Conservation (phyloP, 2,888 invertebrate species). For the Aphrophora alni region DNA sequence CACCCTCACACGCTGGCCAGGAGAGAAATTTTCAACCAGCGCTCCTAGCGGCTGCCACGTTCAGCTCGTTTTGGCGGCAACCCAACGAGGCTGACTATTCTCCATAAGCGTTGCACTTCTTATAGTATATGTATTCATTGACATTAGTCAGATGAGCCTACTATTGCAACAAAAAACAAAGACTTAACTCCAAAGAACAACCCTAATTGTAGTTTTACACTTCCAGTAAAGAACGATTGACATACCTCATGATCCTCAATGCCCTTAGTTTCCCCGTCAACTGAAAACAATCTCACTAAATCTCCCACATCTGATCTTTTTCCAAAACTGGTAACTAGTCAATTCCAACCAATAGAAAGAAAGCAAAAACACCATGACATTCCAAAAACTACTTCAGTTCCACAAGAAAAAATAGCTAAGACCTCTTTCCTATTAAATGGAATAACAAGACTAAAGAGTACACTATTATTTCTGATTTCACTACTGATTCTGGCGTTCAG, state of each 20-base stretch:
- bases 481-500: neutral
- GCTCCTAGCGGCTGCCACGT: no score
- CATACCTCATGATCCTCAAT: neutral
- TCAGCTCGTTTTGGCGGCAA: no score
- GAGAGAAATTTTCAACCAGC: no score
- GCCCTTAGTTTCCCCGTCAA: neutral
- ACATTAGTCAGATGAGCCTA: neutral
- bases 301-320: neutral
- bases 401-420: neutral
- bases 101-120: no score
- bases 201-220: neutral
- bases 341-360: neutral
- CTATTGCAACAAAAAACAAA: neutral
- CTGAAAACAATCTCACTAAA: neutral
- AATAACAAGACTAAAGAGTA: no score
- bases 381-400: neutral
- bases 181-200: neutral
- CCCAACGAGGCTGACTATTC: no score
- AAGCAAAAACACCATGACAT: neutral
- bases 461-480: neutral
- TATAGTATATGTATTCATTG: no score
- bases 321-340: neutral
- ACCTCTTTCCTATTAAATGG: neutral
- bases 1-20: no score
- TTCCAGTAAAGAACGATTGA: neutral